phyloP scores from a whole-genome alignment of 1,140 invertebrate species.

The Pseudachorutes palmiensis region DNA sequence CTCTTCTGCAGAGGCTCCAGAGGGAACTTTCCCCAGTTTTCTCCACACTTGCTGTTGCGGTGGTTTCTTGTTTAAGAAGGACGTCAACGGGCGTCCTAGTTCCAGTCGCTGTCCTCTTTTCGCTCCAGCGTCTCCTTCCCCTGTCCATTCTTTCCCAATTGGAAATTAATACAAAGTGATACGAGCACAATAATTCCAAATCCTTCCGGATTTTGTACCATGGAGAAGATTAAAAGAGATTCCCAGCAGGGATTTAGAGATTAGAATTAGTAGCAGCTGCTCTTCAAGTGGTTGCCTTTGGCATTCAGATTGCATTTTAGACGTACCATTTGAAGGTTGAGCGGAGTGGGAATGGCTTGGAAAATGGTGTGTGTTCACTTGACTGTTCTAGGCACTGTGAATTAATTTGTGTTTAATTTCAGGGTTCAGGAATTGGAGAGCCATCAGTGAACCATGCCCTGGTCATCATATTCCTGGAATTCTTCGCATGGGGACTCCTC shows the following conservation, averaged over 20 bases:
- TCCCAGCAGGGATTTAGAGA: background rate
- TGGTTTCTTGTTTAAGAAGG: too few relatives aligned
- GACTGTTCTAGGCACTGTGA: too few relatives aligned
- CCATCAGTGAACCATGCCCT: conserved; percentile 95
- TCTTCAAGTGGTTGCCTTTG: background rate
- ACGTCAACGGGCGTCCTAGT: background rate
- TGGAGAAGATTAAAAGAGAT: background rate
- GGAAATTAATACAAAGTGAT: background rate
- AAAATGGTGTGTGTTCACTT: background rate
- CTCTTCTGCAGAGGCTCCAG: too few relatives aligned
- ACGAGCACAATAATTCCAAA: background rate
- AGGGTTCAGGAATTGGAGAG: conserved; percentile 79
- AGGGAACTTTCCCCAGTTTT: too few relatives aligned
- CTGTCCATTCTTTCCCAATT: background rate
- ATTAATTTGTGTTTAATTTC: conserved; percentile 43
- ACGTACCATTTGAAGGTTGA: background rate
- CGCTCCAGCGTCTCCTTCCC: background rate
- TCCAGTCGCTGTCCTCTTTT: background rate
- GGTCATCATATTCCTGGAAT: conserved; percentile 98
- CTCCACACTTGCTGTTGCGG: too few relatives aligned
- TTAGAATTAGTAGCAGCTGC: background rate
- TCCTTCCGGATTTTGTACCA: background rate
- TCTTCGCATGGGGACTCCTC: conserved; percentile 97
- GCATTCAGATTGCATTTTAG: background rate
- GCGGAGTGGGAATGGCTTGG: background rate